Evolutionary conservation across 2,797 vertebrate genomes (phyloP), one percentile per base, ranked within the genome.

Genomic region (Labroides dimidiatus): DNA sequence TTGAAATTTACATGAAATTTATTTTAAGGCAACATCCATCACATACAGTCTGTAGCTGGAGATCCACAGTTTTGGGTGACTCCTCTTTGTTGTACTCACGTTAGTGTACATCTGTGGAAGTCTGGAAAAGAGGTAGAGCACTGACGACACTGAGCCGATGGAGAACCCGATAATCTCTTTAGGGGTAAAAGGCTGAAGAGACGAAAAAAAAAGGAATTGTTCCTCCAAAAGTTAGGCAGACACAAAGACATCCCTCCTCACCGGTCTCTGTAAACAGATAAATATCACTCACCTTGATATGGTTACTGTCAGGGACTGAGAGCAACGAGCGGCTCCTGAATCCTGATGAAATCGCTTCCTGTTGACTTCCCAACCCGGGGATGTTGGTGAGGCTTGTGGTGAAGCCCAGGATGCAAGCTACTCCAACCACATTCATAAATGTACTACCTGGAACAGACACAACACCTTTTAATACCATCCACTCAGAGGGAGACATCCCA

Each of bases 41-140:
- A 16, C 4, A 15, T 17, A 16, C 30, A n/a, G 23, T 41, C 17
- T 37, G 19, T 36, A 58, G 51, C 20, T 19, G 24, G 45, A 44
- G 14, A 27, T 42, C 16, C 23, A 21, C 10, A 33, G 37, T 39
- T 39, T 12, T 42, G 43, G 52, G 55, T 20, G 19, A 27, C 7
- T 1, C 10, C 9, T 16, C 6, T 23, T 23, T 44, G n/a, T 72
- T 19, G 51, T 69, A 90, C 97, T 97, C 91, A 99, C 98, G 0
- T 99, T 99, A 3, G 93, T 99, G 88, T 92, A 89, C 64, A 99
- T 96, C 92, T 99, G 98, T 0, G 98, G 98, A 39, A 97, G 69
- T 17, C 98, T 93, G 70, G 97, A 99, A 48, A 84, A 87, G 65
- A 99, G 93, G 88, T 99, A 99, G 4, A 99, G 93, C 60, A 97